Percentiles rank a stretch among this genome's conserved stretches.
Conservation (phyloP, 2,797 vertebrate genomes). For the Brotogeris chrysoptera region DNA sequence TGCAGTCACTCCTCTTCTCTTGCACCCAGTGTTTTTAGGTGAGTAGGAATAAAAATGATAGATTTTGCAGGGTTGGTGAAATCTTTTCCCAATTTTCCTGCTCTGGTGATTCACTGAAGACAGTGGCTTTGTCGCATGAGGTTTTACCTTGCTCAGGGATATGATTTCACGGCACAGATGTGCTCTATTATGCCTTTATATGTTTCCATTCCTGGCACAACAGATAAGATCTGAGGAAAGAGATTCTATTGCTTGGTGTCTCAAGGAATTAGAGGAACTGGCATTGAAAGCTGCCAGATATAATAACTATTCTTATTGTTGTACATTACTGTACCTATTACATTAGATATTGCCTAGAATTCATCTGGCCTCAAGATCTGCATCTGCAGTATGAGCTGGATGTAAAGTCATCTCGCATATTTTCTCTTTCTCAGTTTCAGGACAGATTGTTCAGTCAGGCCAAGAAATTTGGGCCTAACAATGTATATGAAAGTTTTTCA, state of each 20-base stretch:
- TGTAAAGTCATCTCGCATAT: neutral
- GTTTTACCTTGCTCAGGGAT: neutral
- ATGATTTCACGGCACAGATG: neutral
- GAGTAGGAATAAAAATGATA: neutral
- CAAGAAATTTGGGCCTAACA: neutral
- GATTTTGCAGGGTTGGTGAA: neutral
- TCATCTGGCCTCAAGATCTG: neutral
- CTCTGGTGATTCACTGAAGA: neutral
- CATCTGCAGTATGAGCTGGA: neutral
- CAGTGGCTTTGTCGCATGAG: neutral
- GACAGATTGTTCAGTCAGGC: neutral
- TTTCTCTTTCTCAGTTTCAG: neutral
- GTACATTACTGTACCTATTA: neutral
- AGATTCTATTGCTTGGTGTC: neutral
- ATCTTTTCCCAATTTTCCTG: neutral
- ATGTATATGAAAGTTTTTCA: neutral
- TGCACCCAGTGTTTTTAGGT: neutral
- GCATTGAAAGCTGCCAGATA: neutral
- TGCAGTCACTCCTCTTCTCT: neutral
- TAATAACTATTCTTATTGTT: neutral
- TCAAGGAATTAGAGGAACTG: constrained; percentile 6
- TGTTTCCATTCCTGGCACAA: neutral
- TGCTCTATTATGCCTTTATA: neutral
- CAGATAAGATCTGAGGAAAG: neutral
- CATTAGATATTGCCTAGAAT: neutral